phyloP scores from a whole-genome alignment of 2,113 vertebrate genomes.

The Fregata magnificens region DNA sequence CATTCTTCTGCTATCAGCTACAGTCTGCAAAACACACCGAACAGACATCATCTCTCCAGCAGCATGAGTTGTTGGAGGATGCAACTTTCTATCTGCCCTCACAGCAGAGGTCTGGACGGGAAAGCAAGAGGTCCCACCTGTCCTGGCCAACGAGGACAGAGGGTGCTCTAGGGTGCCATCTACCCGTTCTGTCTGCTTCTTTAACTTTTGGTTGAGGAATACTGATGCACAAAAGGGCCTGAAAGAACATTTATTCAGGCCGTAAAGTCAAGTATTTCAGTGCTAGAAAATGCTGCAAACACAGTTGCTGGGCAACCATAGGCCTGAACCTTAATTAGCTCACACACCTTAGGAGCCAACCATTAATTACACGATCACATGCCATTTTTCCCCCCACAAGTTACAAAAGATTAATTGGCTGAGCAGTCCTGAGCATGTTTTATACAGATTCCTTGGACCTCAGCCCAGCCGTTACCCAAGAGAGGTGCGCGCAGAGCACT shows the following conservation, averaged over 20 bases:
- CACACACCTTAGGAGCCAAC: slow-evolving; percentile 46
- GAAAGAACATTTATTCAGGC: neutral
- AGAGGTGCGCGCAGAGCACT: neutral
- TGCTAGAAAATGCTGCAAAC: slow-evolving; percentile 15
- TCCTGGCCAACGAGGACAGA: neutral
- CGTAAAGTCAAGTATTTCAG: neutral
- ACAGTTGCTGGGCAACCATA: slow-evolving; percentile 44
- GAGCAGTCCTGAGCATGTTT: slow-evolving; percentile 56
- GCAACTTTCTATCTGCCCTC: neutral
- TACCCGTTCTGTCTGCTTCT: neutral
- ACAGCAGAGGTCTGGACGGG: neutral
- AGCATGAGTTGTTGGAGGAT: neutral
- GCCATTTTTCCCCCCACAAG: neutral
- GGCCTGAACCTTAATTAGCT: slow-evolving; percentile 23
- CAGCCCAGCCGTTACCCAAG: slow-evolving; percentile 47
- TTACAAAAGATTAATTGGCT: slow-evolving; percentile 61
- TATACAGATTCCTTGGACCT: slow-evolving; percentile 49
- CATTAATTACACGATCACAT: slow-evolving; percentile 56
- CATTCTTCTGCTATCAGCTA: neutral
- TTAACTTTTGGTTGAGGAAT: neutral
- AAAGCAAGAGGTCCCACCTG: neutral
- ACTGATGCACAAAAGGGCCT: neutral
- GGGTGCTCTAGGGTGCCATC: neutral
- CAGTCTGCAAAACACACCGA: neutral
- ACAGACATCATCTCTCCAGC: neutral